A percentile compares a stretch with the other conserved stretches of the same genome.
These are phyloP conservation scores for Blera fallax DNA, from an alignment of 2,888 invertebrate genomes.

Conservation along the genomic window DNA sequence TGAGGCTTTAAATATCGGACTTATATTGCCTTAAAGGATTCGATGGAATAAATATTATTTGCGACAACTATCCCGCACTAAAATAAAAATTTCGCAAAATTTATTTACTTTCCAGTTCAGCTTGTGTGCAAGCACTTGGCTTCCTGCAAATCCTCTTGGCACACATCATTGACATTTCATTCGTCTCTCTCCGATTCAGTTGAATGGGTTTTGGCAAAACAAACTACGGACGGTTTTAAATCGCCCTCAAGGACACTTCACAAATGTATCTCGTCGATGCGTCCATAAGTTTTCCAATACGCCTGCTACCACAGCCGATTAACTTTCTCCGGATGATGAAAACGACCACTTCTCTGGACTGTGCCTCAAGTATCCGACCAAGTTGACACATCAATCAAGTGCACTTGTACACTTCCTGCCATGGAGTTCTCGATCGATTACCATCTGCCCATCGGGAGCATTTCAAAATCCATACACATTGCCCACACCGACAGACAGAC, in stretches of 20 bases:
- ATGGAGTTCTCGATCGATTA: slow-evolving; percentile 44
- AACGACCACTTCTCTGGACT: not conserved
- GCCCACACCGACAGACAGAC: not conserved
- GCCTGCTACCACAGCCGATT: slow-evolving; percentile 41
- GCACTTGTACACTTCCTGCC: slow-evolving; percentile 59
- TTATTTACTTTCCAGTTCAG: slow-evolving; percentile 21
- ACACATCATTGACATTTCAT: slow-evolving; percentile 8
- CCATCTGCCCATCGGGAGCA: slow-evolving; percentile 65
- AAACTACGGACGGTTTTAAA: slow-evolving; percentile 45
- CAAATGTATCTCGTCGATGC: slow-evolving; percentile 24
- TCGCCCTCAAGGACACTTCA: slow-evolving; percentile 58
- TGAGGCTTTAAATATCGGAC: too few relatives aligned
- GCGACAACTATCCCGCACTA: too few relatives aligned
- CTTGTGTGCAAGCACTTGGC: not conserved
- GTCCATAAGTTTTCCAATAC: slow-evolving; percentile 41
- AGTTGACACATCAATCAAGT: slow-evolving; percentile 71
- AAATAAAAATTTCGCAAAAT: not conserved
- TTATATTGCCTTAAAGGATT: too few relatives aligned
- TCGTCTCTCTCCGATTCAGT: not conserved
- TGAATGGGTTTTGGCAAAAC: slow-evolving; percentile 2
- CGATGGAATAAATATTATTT: too few relatives aligned
- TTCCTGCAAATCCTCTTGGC: slow-evolving; percentile 22
- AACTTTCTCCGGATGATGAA: slow-evolving; percentile 51
- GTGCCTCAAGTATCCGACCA: slow-evolving; percentile 27
- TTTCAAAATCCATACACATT: slow-evolving; percentile 45